These are phyloP conservation scores for Lucifuga dentata DNA, from an alignment of 2,113 vertebrate genomes.

Conservation along the genomic window DNA sequence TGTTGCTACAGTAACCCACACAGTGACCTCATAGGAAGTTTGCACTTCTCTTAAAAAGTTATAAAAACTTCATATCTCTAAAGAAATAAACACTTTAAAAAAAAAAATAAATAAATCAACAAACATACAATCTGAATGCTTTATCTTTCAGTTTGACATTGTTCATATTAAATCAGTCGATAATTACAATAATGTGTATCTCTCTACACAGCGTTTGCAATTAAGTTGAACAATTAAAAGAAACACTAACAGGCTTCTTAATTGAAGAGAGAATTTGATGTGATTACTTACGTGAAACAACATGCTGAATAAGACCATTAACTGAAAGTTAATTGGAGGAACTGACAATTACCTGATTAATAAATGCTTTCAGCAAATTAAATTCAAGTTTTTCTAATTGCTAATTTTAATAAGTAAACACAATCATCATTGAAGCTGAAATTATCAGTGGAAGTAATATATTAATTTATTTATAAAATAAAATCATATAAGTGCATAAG, in stretches of 20 bases:
- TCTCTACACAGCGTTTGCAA: too few species aligned
- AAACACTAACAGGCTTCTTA: too few species aligned
- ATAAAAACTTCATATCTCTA: constrained; percentile 30
- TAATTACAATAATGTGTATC: too few species aligned
- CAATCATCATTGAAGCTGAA: constrained; percentile 44
- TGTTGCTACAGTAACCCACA: constrained; percentile 49
- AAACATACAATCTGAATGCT: constrained; percentile 7
- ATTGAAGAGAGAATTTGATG: too few species aligned
- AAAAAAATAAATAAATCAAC: constrained; percentile 33
- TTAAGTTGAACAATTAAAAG: too few species aligned
- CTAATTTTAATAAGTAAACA: constrained; percentile 45
- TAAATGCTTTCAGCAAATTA: constrained; percentile 38
- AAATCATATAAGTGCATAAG: constrained; percentile 4
- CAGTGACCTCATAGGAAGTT: constrained; percentile 48
- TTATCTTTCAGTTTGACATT: neutral
- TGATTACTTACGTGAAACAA: too few species aligned
- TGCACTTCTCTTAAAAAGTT: constrained; percentile 58
- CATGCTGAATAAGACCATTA: constrained; percentile 16
- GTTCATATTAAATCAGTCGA: too few species aligned
- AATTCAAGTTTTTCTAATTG: constrained; percentile 41
- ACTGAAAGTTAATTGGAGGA: constrained; percentile 37
- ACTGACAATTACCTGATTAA: constrained; percentile 36
- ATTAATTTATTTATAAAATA: constrained; percentile 51
- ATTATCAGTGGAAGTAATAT: constrained; percentile 36
- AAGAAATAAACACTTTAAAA: too few species aligned